Evolutionary conservation across 2,888 invertebrate species (phyloP), one percentile per base, ranked within the genome.

Genomic region (Eupelmus urozonus): DNA sequence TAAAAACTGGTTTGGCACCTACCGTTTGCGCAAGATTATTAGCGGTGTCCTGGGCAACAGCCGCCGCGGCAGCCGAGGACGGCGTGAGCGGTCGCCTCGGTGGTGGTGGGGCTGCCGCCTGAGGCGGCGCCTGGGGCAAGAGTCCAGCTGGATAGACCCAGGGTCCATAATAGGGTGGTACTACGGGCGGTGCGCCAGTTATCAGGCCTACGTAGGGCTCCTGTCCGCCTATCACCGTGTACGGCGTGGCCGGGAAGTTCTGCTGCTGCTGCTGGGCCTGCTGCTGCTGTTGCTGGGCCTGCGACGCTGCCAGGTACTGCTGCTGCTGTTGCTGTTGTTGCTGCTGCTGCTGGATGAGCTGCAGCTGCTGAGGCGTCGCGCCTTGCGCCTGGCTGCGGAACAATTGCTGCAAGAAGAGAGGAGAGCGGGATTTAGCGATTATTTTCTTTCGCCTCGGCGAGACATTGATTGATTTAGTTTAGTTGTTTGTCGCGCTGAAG

Each of bases 111-210:
- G 89, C 88, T 83, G 92, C 92, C 82, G 92, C 93, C 87, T 92
- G 91, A 75, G 92, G 92, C 27, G 90, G 89, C 63, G 90, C 90
- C 85, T 94, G 94, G 84, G 94, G 94, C 86, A 94, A 92, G 84
- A 94, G 91, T 88, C 94, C 94, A 60, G 95, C 94, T 55, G 97
- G 97, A 91, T 98, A 98, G 87, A 98, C 96, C 97, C 98, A 98
- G 40, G 97, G 97, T 66, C 94, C 95, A 90, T 98, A 98, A 92
- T 98, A 98, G 87, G 97, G 97, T 70, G 97, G 97, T 85, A 97
- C 91, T 74, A 93, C 92, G 1, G 88, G 86, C 16, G 88, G 88
- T 93, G 90, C 95, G 92, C 90, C 94, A 86, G 95, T 94, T 87
- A 97, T 92, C 77, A 95, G 94, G 86, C 94, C 93, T 87, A 96